Base-by-base conservation (phyloP, 2,113 vertebrate genomes). In the Ptilorrhoa leucosticta region DNA sequence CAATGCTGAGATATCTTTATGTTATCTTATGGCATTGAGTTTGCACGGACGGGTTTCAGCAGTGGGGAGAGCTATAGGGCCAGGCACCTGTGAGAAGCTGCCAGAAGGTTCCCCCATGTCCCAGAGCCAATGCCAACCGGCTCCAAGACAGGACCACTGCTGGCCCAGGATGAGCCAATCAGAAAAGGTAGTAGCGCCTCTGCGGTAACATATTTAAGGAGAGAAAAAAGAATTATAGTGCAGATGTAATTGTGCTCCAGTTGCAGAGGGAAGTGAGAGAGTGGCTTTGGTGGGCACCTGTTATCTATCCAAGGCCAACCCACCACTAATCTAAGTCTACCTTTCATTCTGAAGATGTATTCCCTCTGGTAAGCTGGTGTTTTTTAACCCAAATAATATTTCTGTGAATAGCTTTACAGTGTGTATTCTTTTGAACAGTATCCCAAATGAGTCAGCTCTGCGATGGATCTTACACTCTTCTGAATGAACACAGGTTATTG, bases 111-210 rank as follows among this genome's bases (percentile, higher is more conserved):
- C 26, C 7, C 17, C 6, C 7, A 8, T 11, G 26, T 47, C 39
- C 0, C 8, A 45, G 10, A 66, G 16, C 9, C 53, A 60, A 18
- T 10, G 19, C 33, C 1, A 5, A 8, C 18, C 0, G 0, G 44
- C 5, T 53, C 45, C 33, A 66, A 69, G 19, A 66, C 27, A 53
- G 15, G 54, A 15, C 7, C 6, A 17, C 30, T 1, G 0, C 42
- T 22, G 17, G 10, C 42, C 31, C 18, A 28, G 37, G 18, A 27
- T 1, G 3, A 50, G 9, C 15, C 86, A 33, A 28, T 44, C 33
- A 66, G 27, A 65, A 80, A 57, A 50, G 15, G 5, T 10, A 12
- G 4, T 5, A 72, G 18, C 1, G 1, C 27, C 31, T 57, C 22
- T 33, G 15, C 44, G 37, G 42, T 33, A 33, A 42, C 3, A 33